A percentile compares a stretch with the other conserved stretches of the same genome.
Evolutionary conservation across 2,113 vertebrate genomes (phyloP).

Genomic region (Onychorhynchus coronatus): DNA sequence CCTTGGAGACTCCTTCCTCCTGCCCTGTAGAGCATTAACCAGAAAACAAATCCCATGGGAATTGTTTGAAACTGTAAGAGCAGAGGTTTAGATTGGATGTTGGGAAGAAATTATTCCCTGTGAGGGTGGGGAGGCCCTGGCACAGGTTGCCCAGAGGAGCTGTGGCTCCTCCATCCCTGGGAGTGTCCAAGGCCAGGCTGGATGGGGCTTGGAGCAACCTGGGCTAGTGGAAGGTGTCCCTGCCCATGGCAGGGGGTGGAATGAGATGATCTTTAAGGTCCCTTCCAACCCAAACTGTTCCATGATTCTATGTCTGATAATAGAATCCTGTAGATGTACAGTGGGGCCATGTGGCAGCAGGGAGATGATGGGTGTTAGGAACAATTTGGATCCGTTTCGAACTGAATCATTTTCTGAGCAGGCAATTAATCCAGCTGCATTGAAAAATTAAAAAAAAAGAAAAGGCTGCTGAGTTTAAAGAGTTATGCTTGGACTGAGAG

Average conservation of each 20-base stretch:
- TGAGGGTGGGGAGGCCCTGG: background rate
- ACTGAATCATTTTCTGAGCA: conserved; percentile 54
- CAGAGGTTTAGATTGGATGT: background rate
- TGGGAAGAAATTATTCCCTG: background rate
- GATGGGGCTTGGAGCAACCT: rapidly evolving
- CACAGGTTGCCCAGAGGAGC: background rate
- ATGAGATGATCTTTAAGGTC: rapidly evolving
- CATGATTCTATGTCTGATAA: background rate
- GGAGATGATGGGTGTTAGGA: conserved; percentile 46
- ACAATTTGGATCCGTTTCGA: conserved; percentile 47
- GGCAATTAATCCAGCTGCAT: conserved; percentile 58
- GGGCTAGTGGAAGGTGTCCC: background rate
- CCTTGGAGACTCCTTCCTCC: background rate
- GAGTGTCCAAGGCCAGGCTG: rapidly evolving
- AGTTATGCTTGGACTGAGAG: background rate
- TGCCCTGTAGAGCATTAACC: background rate
- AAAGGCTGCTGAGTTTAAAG: background rate
- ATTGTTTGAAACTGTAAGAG: background rate
- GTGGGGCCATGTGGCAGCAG: background rate
- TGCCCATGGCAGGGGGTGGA: background rate
- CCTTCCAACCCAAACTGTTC: background rate
- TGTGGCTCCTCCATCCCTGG: background rate
- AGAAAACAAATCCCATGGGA: background rate
- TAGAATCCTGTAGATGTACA: background rate
- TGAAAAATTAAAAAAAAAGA: background rate